Conservation (phyloP, 2,113 vertebrate genomes). For the Colinus virginianus region DNA sequence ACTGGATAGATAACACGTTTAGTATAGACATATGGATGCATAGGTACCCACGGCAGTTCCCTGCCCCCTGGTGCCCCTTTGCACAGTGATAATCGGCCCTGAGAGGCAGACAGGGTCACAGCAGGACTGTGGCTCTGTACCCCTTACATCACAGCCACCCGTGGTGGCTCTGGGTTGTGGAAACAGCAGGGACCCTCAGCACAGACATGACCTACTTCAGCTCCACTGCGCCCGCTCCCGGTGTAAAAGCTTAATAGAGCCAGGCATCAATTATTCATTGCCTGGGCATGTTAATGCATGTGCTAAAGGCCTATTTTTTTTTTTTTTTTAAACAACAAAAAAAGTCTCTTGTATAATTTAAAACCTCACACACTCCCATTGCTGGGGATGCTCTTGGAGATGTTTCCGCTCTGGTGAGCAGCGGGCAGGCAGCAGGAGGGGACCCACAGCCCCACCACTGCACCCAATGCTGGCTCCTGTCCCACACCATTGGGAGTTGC, state of each 20-base stretch:
- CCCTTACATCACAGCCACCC: background rate
- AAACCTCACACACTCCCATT: background rate
- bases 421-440: background rate
- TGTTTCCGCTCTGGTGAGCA: conserved; percentile 43
- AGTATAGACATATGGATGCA: too few species aligned
- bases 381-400: background rate
- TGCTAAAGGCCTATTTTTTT: conserved; percentile 36
- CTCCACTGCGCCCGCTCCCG: background rate
- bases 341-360: conserved; percentile 69
- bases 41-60: background rate
- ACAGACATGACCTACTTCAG: conserved; percentile 66
- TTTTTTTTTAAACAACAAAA: too few species aligned
- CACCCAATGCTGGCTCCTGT: background rate
- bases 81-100: background rate
- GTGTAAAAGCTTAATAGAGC: conserved; percentile 39
- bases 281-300: conserved; percentile 52
- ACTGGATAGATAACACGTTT: too few species aligned
- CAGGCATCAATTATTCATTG: conserved; percentile 53
- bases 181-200: background rate
- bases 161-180: background rate
- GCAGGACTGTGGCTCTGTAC: background rate
- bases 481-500: too few species aligned
- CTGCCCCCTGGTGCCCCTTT: background rate
- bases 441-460: background rate
- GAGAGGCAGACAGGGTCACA: background rate